phyloP scores from a whole-genome alignment of 2,113 vertebrate genomes.

The Eudyptes chrysolophus region DNA sequence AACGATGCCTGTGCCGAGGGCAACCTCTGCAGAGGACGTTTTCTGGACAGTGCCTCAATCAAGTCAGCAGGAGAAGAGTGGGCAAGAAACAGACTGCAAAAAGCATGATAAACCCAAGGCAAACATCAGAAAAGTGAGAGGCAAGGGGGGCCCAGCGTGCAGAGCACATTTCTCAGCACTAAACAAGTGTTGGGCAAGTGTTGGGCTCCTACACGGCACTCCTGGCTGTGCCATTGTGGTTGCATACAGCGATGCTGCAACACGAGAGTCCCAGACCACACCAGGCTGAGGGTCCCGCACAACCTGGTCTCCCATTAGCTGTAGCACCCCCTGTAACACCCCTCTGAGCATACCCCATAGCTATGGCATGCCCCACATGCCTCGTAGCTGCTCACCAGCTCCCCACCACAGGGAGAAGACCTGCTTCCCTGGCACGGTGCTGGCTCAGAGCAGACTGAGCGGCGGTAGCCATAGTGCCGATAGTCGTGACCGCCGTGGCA shows the following conservation, averaged over 20 bases:
- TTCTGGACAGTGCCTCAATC: background rate
- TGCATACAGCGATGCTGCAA: fast-evolving
- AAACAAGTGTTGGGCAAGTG: too few species aligned
- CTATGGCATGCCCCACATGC: fast-evolving
- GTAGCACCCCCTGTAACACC: background rate
- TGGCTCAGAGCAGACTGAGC: fast-evolving
- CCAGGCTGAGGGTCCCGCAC: background rate
- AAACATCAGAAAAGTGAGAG: background rate
- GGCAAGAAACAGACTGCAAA: fast-evolving
- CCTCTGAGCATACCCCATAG: background rate
- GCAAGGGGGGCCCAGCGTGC: background rate
- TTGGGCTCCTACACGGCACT: background rate
- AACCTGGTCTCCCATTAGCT: background rate
- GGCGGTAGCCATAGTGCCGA: fast-evolving
- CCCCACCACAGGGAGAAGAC: background rate
- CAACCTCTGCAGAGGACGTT: background rate
- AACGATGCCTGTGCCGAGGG: background rate
- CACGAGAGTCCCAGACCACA: fast-evolving
- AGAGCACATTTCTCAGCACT: background rate
- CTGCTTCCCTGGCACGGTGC: background rate
- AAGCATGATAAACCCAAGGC: background rate
- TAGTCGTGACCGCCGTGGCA: background rate
- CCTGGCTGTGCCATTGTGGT: background rate
- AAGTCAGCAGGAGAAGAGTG: background rate
- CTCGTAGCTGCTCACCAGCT: background rate